Conservation (phyloP, 2,113 vertebrate genomes). For the Dolichallabes microphthalmus region DNA sequence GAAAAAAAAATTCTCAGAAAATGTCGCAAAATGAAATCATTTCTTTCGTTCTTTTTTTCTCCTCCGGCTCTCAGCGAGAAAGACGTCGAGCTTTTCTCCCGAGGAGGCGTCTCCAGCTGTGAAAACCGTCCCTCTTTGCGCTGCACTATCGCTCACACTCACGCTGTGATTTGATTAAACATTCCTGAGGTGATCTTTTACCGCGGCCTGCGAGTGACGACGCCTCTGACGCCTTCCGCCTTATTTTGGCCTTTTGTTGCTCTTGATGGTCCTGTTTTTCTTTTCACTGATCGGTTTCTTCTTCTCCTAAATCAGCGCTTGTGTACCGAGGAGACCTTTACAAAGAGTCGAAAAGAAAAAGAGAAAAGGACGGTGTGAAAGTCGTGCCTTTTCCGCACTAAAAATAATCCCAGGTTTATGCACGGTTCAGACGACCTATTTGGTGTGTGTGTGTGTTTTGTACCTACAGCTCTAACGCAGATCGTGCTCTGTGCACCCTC, state of each 20-base stretch:
- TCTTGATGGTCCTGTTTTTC: not conserved
- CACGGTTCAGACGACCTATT: not conserved
- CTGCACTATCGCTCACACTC: not conserved
- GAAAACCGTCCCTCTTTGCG: conserved; percentile 15
- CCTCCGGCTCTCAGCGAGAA: conserved; percentile 17
- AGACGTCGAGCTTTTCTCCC: conserved; percentile 22
- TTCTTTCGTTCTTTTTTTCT: not conserved
- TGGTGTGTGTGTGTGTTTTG: not conserved
- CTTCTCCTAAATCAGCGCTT: not conserved
- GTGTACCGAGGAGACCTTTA: not conserved
- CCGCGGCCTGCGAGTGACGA: not conserved
- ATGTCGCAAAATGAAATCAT: not conserved
- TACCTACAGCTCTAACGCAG: not conserved
- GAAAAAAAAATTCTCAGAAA: not conserved
- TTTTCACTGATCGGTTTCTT: not conserved
- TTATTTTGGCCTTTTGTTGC: conserved; percentile 9
- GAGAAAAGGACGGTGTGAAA: not conserved
- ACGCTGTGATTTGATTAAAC: conserved; percentile 42
- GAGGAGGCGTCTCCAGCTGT: conserved; percentile 41
- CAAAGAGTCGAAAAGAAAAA: not conserved
- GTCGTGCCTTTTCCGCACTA: not conserved
- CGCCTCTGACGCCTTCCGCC: not conserved
- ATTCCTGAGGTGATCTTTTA: conserved; percentile 49
- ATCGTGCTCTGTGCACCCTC: not conserved
- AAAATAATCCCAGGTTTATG: conserved; percentile 6